A percentile compares a stretch with the other conserved stretches of the same genome.
phyloP scores from a whole-genome alignment of 2,888 invertebrate genomes.

The Lydus trimaculatus region DNA sequence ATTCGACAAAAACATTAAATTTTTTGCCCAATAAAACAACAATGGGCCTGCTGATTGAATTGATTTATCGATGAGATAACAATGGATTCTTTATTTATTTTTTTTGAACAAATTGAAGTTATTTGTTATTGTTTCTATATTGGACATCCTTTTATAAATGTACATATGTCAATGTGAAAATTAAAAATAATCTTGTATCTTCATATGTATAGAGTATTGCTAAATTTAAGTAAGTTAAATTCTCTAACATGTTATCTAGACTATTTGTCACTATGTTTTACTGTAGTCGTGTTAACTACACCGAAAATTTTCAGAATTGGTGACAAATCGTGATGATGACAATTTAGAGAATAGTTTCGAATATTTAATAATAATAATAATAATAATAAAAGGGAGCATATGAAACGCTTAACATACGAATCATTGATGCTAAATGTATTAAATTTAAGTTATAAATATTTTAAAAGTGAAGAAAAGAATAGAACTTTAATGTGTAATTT shows the following conservation, averaged over 20 bases:
- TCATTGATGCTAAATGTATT: conserved; percentile 22
- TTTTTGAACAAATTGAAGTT: too few relatives aligned
- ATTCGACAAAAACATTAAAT: too few relatives aligned
- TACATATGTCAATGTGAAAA: not conserved
- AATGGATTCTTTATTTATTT: too few relatives aligned
- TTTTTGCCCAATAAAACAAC: too few relatives aligned
- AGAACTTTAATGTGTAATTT: conserved; percentile 9
- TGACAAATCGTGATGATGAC: too few relatives aligned
- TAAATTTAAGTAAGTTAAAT: not conserved
- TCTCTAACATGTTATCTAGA: too few relatives aligned
- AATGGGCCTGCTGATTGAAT: too few relatives aligned
- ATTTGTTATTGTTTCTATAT: not conserved
- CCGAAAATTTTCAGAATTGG: too few relatives aligned
- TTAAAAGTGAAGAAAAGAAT: not conserved
- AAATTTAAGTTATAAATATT: not conserved
- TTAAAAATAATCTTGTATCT: not conserved
- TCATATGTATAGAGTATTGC: not conserved
- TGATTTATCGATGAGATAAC: too few relatives aligned
- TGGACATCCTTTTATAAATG: not conserved
- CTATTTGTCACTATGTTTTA: too few relatives aligned
- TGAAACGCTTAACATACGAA: conserved; percentile 30
- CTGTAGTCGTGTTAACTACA: too few relatives aligned
- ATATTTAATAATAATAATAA: not conserved
- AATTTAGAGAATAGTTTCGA: not conserved
- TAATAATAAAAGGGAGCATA: conserved; percentile 24